Conservation (phyloP, 2,797 vertebrate species). For the Poeciliopsis presidionis region DNA sequence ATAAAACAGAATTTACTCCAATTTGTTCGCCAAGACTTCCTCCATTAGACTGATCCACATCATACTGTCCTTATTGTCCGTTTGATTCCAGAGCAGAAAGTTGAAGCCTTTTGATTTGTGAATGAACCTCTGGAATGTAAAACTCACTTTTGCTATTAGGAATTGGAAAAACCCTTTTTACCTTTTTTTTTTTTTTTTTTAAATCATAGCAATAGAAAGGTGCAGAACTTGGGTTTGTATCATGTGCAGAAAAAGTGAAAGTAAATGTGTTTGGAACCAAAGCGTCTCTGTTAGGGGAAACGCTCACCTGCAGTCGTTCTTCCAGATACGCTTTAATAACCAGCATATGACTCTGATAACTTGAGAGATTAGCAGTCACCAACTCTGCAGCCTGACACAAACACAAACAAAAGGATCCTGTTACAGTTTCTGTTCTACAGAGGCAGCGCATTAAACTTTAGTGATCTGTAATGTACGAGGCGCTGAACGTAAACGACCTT, state of each 20-base stretch:
- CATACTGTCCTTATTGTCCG: background rate
- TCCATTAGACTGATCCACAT: background rate
- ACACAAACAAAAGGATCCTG: conserved; percentile 25
- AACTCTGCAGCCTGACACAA: conserved; percentile 89
- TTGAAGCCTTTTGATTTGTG: background rate
- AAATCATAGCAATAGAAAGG: no score
- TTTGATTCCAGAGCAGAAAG: background rate
- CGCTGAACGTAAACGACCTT: conserved; percentile 80
- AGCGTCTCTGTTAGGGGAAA: background rate
- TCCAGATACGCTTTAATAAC: conserved; percentile 88
- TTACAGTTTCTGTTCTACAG: background rate
- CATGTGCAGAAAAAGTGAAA: background rate
- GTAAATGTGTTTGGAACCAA: background rate
- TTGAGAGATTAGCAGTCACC: conserved; percentile 83
- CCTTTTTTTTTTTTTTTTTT: no score
- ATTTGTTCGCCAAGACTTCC: background rate
- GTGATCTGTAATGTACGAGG: background rate
- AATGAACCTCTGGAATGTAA: background rate
- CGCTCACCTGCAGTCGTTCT: conserved; percentile 83
- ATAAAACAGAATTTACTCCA: background rate
- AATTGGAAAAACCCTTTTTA: no score
- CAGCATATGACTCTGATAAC: conserved; percentile 86
- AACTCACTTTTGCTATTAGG: background rate
- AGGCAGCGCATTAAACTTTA: background rate
- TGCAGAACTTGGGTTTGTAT: background rate